Percentiles rank a stretch among this genome's conserved stretches.
Conservation (phyloP, 2,888 invertebrate genomes). For the Mythimna pallens region DNA sequence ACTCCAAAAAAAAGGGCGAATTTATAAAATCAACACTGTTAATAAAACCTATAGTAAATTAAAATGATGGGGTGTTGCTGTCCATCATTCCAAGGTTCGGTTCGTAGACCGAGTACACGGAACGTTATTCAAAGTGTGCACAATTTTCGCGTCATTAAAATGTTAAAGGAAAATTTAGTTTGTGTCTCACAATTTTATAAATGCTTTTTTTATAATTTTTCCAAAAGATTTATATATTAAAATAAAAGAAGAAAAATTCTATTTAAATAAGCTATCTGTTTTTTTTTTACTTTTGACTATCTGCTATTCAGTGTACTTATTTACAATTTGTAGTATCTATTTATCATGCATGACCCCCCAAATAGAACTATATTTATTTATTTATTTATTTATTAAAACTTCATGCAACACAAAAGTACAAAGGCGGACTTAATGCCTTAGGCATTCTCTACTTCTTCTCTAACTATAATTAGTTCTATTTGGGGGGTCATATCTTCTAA, state of each 20-base stretch:
- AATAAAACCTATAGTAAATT: slow-evolving; percentile 18
- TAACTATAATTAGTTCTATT: too few species aligned
- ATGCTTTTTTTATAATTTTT: not conserved
- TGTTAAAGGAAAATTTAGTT: not conserved
- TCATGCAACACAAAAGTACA: too few species aligned
- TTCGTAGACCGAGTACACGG: not conserved
- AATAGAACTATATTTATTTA: slow-evolving; percentile 19
- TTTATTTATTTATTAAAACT: too few species aligned
- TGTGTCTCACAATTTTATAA: not conserved
- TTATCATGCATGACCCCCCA: slow-evolving; percentile 14
- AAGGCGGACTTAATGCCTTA: too few species aligned
- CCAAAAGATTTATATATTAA: not conserved
- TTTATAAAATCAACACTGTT: slow-evolving; percentile 27
- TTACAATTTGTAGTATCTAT: slow-evolving; percentile 3
- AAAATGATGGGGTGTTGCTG: not conserved
- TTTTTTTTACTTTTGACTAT: not conserved
- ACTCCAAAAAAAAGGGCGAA: not conserved
- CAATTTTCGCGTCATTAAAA: not conserved
- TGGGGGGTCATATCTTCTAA: too few species aligned
- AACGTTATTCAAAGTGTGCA: not conserved
- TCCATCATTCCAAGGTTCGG: slow-evolving; percentile 15
- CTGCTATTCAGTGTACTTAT: slow-evolving; percentile 6
- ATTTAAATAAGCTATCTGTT: not conserved
- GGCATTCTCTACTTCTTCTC: too few species aligned
- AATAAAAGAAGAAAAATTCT: not conserved